These are phyloP conservation scores for Kradibia gibbosae DNA, from an alignment of 1,140 invertebrate genomes.

Conservation along the genomic window DNA sequence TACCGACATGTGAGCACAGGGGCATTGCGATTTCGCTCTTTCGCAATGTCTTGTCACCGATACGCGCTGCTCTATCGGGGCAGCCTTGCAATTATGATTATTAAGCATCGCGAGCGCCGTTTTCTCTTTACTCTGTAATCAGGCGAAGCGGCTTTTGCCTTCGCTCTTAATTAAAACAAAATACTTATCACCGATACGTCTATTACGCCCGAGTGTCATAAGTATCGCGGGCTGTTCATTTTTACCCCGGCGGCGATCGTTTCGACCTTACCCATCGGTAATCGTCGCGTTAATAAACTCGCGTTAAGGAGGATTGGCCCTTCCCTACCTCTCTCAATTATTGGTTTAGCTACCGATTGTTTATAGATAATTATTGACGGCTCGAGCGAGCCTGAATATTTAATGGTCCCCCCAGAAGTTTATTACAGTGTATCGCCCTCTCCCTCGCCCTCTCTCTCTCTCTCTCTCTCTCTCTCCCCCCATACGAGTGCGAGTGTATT, in stretches of 20 bases:
- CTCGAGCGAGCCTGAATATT: background rate
- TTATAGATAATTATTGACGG: conserved; percentile 32
- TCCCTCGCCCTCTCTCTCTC: too few species aligned
- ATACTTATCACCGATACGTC: conserved; percentile 21
- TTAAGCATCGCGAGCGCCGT: background rate
- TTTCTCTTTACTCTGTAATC: conserved; percentile 3
- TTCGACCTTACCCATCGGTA: background rate
- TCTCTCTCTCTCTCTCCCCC: too few species aligned
- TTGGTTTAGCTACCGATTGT: conserved; percentile 39
- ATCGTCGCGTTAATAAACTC: conserved; percentile 21
- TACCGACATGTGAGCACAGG: conserved; percentile 40
- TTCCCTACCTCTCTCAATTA: background rate
- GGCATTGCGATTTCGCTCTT: conserved; percentile 34
- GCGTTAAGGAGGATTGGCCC: conserved; percentile 8
- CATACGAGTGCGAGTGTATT: too few species aligned
- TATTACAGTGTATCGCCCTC: background rate
- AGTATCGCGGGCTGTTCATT: conserved; percentile 12
- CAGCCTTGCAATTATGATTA: conserved; percentile 39
- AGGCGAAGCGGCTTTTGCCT: conserved; percentile 5
- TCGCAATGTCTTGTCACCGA: conserved; percentile 43
- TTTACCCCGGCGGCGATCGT: background rate
- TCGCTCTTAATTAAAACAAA: conserved; percentile 38
- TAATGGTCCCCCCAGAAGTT: background rate
- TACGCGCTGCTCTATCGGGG: background rate
- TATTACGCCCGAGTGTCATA: conserved; percentile 31